Conservation (phyloP, 2,113 vertebrate genomes). For the Nothoprocta perdicaria region DNA sequence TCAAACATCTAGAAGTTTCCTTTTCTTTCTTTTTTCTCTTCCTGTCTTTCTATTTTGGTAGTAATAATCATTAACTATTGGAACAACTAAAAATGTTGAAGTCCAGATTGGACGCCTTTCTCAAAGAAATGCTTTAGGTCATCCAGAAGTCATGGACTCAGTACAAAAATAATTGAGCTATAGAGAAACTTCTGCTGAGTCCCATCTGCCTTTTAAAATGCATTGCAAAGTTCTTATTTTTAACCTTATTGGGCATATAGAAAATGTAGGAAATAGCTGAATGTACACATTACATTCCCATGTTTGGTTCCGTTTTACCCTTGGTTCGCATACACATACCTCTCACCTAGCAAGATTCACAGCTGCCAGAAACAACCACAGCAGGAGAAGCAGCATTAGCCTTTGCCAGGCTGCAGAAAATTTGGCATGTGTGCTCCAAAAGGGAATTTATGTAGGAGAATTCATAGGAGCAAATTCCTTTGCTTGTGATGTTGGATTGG, state of each 20-base stretch:
- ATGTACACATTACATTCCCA: not conserved
- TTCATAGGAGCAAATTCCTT: not conserved
- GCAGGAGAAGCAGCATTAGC: not conserved
- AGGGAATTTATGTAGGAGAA: not conserved
- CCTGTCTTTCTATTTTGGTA: not conserved
- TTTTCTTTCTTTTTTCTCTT: not conserved
- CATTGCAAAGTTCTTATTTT: not conserved
- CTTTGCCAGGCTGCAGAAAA: slow-evolving; percentile 27
- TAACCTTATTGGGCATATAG: not conserved
- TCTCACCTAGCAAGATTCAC: slow-evolving; percentile 29
- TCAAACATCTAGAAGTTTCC: not conserved
- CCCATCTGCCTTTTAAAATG: not conserved
- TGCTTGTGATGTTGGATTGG: not conserved
- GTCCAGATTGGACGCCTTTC: not conserved
- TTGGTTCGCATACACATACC: slow-evolving; percentile 4
- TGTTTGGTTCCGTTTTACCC: not conserved
- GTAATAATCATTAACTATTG: not conserved
- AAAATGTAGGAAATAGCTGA: not conserved
- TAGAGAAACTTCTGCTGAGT: not conserved
- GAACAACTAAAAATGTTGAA: not conserved
- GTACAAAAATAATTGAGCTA: not conserved
- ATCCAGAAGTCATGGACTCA: not conserved
- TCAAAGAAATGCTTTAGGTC: not conserved
- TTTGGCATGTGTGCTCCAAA: not conserved
- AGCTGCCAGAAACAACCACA: not conserved